phyloP scores from a whole-genome alignment of 2,797 vertebrate genomes.

The Sitta carolinensis region DNA sequence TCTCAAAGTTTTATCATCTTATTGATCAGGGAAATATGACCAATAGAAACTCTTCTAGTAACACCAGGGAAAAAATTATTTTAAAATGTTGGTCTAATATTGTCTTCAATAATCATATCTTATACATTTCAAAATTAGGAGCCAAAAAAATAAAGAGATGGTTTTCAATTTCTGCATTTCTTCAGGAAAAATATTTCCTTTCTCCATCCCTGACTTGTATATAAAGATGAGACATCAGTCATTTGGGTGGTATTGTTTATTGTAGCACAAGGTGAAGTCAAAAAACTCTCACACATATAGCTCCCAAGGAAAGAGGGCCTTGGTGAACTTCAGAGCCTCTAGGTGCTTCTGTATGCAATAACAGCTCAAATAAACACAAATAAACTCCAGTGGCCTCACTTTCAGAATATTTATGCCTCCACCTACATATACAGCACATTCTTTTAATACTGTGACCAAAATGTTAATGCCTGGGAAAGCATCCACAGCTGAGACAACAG shows the following conservation, averaged over 20 bases:
- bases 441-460: not conserved
- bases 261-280: not conserved
- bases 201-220: not conserved
- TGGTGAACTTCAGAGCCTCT: not conserved
- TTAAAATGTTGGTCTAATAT: not conserved
- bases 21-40: not conserved
- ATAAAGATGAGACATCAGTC: not conserved
- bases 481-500: not conserved
- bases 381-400: not conserved
- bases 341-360: not conserved
- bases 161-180: not conserved
- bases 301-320: not conserved
- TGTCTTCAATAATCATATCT: not conserved
- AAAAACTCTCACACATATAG: not conserved
- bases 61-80: not conserved
- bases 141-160: not conserved
- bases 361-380: not conserved
- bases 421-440: not conserved
- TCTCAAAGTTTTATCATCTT: not conserved
- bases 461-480: not conserved
- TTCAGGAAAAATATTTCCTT: not conserved
- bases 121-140: not conserved
- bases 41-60: not conserved
- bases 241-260: not conserved
- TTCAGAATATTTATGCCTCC: not conserved